phyloP scores from a whole-genome alignment of 2,888 invertebrate genomes.

The Tenthredo notha region DNA sequence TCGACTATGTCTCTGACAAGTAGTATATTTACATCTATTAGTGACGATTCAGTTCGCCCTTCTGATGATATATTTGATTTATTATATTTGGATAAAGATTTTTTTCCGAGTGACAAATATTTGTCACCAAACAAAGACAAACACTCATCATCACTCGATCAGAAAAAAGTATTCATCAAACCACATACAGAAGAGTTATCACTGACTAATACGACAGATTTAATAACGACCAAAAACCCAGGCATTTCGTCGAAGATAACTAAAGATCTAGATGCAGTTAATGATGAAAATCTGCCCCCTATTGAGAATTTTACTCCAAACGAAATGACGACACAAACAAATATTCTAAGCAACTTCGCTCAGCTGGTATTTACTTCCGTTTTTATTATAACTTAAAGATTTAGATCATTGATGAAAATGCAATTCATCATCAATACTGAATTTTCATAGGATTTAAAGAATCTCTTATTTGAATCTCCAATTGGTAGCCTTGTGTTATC shows the following conservation, averaged over 20 bases:
- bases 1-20: neutral
- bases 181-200: neutral
- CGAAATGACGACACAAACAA: neutral
- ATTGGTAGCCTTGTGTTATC: neutral
- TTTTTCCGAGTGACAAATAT: neutral
- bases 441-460: neutral
- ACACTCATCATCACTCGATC: neutral
- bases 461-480: constrained; percentile 2
- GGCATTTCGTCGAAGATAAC: neutral
- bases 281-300: neutral
- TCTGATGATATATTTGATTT: neutral
- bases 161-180: neutral
- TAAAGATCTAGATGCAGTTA: neutral
- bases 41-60: neutral
- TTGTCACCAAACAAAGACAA: neutral
- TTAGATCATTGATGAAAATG: neutral
- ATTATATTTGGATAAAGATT: neutral
- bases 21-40: neutral
- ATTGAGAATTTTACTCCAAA: neutral
- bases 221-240: neutral
- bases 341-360: neutral
- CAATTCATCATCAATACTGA: neutral
- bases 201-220: neutral
- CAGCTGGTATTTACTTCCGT: neutral
- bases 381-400: neutral